Base-by-base conservation (phyloP, 2,888 invertebrate species). In the Drosophila crucigera region DNA sequence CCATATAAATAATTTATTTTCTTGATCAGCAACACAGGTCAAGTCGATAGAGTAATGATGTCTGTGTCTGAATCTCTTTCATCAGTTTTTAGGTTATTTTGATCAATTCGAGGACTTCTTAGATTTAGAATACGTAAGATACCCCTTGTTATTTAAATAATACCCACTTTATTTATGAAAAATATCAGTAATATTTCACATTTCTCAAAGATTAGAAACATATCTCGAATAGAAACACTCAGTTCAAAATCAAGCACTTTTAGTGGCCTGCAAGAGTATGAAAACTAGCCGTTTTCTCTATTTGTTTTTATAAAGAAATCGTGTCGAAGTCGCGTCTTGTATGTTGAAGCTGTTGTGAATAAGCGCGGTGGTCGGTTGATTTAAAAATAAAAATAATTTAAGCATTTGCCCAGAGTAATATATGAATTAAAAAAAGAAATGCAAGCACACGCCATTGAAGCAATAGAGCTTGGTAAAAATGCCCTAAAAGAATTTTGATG, bases 401-500 rank as follows among this genome's bases (percentile, higher is more conserved):
- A 25, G 25, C 30, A 16, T 39, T 49, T 50, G 50, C 4, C 14
- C n/a, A 62, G 58, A 53, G 35, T 41, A 43, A 66, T 22, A 49
- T 30, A 56, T 25, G 22, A 52, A 59, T 56, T 56, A 35, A 60
- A 68, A 0, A 16, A 30, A 49, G 7, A 22, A 56, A 56, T n/a
- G 16, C 30, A 43, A 28, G 22, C 41, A 41, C 25, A 35, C 28
- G 61, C 28, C 43, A 31, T 41, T 22, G 25, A 37, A 31, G 55
- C 35, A 55, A 55, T 62, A 50, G 28, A 56, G 50, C 55, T 56
- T 35, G 37, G 31, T 31, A 33, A 47, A 68, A 82, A 72, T 78
- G 69, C 58, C 70, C 72, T 84, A 70, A 82, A 72, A 65, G 70
- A 75, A 79, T 81, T 82, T 84, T 76, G 68, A 75, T 83, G 74